A percentile compares a stretch with the other conserved stretches of the same genome.
Conservation (phyloP, 2,888 invertebrate species). For the Drosophila nigritarsus region DNA sequence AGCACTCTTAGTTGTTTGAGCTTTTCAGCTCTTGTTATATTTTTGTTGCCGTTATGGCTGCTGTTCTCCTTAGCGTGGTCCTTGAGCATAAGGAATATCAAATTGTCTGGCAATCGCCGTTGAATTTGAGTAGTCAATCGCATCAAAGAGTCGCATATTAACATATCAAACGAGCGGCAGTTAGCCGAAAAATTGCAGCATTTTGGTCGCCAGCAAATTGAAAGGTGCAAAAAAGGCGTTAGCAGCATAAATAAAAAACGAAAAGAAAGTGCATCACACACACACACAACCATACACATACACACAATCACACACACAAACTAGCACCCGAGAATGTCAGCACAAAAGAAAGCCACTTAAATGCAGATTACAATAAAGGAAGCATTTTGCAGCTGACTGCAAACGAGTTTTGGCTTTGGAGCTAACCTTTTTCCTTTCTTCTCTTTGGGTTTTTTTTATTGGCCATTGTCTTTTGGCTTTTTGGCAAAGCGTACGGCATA, state of each 20-base stretch:
- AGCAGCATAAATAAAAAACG: constrained; percentile 1
- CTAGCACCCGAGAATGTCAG: constrained; percentile 35
- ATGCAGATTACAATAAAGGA: constrained; percentile 78
- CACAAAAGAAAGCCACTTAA: constrained; percentile 77
- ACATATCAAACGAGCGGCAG: constrained; percentile 77
- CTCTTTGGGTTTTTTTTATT: constrained; percentile 40
- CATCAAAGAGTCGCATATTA: constrained; percentile 74
- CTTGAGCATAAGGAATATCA: constrained; percentile 65
- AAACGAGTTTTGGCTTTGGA: constrained; percentile 57
- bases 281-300: constrained; percentile 13
- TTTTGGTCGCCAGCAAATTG: constrained; percentile 67
- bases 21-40: background rate
- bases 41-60: constrained; percentile 8
- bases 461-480: constrained; percentile 57
- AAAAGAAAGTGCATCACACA: constrained; percentile 22
- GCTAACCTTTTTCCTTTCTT: constrained; percentile 13
- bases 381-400: constrained; percentile 67
- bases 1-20: background rate
- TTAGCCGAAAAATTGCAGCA: constrained; percentile 71
- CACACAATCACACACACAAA: constrained; percentile 1
- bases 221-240: constrained; percentile 57
- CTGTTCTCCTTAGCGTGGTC: constrained; percentile 25
- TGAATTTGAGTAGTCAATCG: constrained; percentile 55
- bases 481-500: constrained; percentile 46
- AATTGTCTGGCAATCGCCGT: constrained; percentile 73